Evolutionary conservation across 2,888 invertebrate genomes (phyloP).

Genomic region (Aplocera efformata): DNA sequence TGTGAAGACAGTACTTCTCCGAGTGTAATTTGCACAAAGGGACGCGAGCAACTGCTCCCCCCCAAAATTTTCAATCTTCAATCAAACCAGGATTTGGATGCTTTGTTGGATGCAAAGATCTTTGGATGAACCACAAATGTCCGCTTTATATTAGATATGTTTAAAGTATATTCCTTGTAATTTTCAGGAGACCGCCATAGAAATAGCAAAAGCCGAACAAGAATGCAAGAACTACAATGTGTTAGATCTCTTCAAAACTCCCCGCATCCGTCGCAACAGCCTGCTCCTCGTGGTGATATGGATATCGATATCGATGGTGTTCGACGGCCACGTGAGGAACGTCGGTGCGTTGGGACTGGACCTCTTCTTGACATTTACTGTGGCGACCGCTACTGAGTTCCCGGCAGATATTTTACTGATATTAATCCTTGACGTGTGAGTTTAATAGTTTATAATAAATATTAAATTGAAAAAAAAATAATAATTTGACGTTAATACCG

Average conservation of each 20-base stretch:
- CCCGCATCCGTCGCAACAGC: conserved; percentile 85
- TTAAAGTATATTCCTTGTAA: too few relatives aligned
- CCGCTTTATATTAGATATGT: too few relatives aligned
- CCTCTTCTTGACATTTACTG: conserved; percentile 90
- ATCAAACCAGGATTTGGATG: too few relatives aligned
- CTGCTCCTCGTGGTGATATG: conserved; percentile 89
- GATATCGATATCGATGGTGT: conserved; percentile 92
- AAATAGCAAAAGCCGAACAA: conserved; percentile 85
- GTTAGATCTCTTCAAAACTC: conserved; percentile 88
- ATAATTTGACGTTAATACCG: too few relatives aligned
- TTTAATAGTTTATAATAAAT: conserved; percentile 8
- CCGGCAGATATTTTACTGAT: conserved; percentile 91
- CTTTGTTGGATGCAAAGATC: too few relatives aligned
- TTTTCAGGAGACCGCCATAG: conserved; percentile 82
- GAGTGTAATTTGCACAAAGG: too few relatives aligned
- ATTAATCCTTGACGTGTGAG: conserved; percentile 82
- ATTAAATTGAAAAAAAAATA: too few relatives aligned
- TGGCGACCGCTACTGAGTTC: conserved; percentile 90
- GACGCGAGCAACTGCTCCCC: too few relatives aligned
- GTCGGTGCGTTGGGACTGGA: conserved; percentile 90
- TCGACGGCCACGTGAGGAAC: conserved; percentile 93
- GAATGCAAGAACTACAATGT: conserved; percentile 87
- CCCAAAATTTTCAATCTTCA: too few relatives aligned
- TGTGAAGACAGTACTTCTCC: too few relatives aligned
- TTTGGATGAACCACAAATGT: too few relatives aligned